Evolutionary conservation across 2,888 invertebrate species (phyloP).

Genomic region (Ormyrus pomaceus): DNA sequence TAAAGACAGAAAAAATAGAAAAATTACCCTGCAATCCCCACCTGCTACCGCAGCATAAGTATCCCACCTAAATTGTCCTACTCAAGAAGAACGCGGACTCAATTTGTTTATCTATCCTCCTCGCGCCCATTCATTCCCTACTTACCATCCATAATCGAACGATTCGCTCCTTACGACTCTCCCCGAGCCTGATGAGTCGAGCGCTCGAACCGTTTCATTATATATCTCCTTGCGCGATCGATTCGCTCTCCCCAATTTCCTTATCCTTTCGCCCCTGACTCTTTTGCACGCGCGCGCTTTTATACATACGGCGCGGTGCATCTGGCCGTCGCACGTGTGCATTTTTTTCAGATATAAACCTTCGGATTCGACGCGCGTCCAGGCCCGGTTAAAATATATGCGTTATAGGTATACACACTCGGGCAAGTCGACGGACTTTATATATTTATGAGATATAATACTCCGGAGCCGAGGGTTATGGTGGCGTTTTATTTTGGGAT

Average conservation of each 20-base stretch:
- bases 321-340: background rate
- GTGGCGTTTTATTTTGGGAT: slow-evolving; percentile 40
- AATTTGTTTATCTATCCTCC: background rate
- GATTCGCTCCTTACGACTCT: background rate
- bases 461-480: slow-evolving; percentile 2
- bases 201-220: slow-evolving; percentile 28
- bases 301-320: background rate
- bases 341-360: slow-evolving; percentile 23
- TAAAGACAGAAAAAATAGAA: no score
- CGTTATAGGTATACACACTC: slow-evolving; percentile 2
- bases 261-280: background rate
- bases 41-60: no score
- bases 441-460: slow-evolving; percentile 34
- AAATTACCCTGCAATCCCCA: no score
- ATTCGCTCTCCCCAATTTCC: slow-evolving; percentile 3
- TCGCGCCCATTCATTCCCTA: background rate
- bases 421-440: background rate
- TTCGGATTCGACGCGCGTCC: slow-evolving; percentile 22
- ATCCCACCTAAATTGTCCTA: no score
- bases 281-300: background rate
- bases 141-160: slow-evolving; percentile 14
- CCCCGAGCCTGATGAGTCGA: slow-evolving; percentile 17
- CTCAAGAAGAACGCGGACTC: no score
- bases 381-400: slow-evolving; percentile 19
- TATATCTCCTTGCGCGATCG: slow-evolving; percentile 23